Evolutionary conservation across 2,888 invertebrate genomes (phyloP), one percentile per base, ranked within the genome.

Genomic region (Tubiluchus corallicola): DNA sequence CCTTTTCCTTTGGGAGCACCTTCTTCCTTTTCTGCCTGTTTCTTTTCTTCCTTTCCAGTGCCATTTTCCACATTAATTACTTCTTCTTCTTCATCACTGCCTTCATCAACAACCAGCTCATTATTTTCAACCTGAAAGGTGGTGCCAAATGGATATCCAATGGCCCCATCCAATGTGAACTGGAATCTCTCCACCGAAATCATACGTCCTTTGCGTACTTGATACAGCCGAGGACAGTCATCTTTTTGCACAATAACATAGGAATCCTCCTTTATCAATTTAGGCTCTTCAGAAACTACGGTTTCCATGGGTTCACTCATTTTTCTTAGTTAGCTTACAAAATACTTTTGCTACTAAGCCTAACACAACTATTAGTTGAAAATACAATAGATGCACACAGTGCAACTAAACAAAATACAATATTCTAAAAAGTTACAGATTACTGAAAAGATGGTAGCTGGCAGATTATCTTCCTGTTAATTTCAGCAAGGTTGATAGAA

Each of bases 141-240:
- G 15, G 59, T 50, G 15, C 61, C 62, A 54, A 55, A 62, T 15
- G 53, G 52, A 41, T 58, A 52, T 38, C 59, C 60, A 45, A 61
- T 53, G 2, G 55, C 46, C 21, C 55, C 56, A 51, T 56, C 55
- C 3, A 61, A 47, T 9, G 44, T 51, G 44, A 60, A 57, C 48
- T 59, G 58, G 18, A 47, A 41, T 44, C 56, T 58, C 17, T 60
- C 60, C 29, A 61, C 44, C 44, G 49, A 53, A 4, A 57, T 46
- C 18, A 49, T 48, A 29, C 58, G 40, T 19, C 41, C 21, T 29
- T 17, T 16, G 17, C 21, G 41, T 13, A 47, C 40, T 13, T 47
- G 47, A 17, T 44, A 45, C 20, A 47, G 41, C 29, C 40, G 43
- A 17, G 41, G 43, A 17, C 21, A 20, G 15, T 47, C 47, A 39